A percentile compares a stretch with the other conserved stretches of the same genome.
Evolutionary conservation across 2,888 invertebrate genomes (phyloP).

Genomic region (Trichopoda pennipes): DNA sequence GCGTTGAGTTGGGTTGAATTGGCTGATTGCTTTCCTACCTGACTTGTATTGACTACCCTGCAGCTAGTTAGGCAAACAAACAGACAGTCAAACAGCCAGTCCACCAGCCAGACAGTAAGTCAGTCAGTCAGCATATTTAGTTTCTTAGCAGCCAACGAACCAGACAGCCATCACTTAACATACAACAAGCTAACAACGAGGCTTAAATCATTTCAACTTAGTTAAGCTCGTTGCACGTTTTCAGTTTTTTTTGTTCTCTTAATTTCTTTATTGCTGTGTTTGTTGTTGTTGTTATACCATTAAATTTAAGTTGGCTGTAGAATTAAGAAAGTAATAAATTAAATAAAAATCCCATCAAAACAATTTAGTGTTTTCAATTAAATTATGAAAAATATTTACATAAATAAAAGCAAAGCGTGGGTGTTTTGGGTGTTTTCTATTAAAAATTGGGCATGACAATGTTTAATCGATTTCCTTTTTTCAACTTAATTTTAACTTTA

Average conservation of each 20-base stretch:
- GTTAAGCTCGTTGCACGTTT: constrained; percentile 68
- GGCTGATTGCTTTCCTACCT: constrained; percentile 41
- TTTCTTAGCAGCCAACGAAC: constrained; percentile 57
- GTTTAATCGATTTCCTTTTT: neutral
- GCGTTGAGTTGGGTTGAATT: constrained; percentile 41
- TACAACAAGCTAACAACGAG: constrained; percentile 69
- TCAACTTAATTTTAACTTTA: no score
- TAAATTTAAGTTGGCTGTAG: constrained; percentile 62
- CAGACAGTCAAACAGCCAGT: neutral
- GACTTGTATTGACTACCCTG: constrained; percentile 18
- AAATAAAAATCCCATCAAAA: constrained; percentile 31
- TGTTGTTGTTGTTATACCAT: constrained; percentile 52
- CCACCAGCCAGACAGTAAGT: neutral
- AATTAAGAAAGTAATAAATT: constrained; percentile 32
- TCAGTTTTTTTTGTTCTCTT: neutral
- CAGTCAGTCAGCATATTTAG: constrained; percentile 43
- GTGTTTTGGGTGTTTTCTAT: no score
- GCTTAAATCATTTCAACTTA: constrained; percentile 70
- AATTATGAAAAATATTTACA: neutral
- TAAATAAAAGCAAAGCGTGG: neutral
- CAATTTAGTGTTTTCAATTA: constrained; percentile 38
- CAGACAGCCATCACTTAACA: constrained; percentile 64
- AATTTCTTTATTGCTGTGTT: constrained; percentile 26
- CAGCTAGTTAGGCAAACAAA: neutral
- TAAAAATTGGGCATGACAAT: neutral